Evolutionary conservation across 2,888 invertebrate genomes (phyloP).

Genomic region (Caenorhabditis macrosperma): DNA sequence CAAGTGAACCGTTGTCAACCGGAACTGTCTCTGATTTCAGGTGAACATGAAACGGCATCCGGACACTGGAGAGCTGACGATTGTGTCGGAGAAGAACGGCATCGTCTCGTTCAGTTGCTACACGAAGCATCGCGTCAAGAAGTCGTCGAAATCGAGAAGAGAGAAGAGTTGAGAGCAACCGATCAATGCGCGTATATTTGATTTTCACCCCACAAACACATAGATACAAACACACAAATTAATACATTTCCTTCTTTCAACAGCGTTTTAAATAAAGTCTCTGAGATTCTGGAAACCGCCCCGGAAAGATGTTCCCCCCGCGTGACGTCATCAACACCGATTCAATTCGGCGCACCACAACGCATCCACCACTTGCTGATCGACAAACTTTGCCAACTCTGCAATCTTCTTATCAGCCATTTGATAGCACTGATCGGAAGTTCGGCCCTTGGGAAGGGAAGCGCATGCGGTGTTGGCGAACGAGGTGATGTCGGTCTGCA

Average conservation of each 20-base stretch:
- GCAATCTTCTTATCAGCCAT: conserved; percentile 75
- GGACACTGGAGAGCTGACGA: conserved; percentile 41
- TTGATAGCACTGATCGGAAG: conserved; percentile 71
- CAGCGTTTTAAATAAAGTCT: not conserved
- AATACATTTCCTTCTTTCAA: not conserved
- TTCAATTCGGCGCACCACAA: conserved; percentile 76
- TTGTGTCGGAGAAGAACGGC: conserved; percentile 27
- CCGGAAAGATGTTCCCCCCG: too few species aligned
- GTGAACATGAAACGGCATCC: conserved; percentile 27
- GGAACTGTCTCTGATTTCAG: too few species aligned
- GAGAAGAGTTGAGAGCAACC: not conserved
- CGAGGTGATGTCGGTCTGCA: conserved; percentile 73
- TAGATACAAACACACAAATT: too few species aligned
- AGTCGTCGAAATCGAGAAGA: conserved; percentile 3
- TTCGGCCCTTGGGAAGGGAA: conserved; percentile 60
- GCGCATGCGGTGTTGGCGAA: conserved; percentile 73
- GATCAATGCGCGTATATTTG: not conserved
- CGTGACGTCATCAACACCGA: conserved; percentile 60
- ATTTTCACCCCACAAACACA: too few species aligned
- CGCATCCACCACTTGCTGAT: conserved; percentile 75
- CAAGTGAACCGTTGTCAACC: too few species aligned
- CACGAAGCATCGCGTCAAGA: conserved; percentile 25
- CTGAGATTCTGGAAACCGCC: not conserved
- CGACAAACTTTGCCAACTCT: conserved; percentile 74
- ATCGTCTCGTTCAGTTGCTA: conserved; percentile 32